Evolutionary conservation across 2,888 invertebrate genomes (phyloP), one percentile per base, ranked within the genome.

Genomic region (Sarcophaga caerulescens): DNA sequence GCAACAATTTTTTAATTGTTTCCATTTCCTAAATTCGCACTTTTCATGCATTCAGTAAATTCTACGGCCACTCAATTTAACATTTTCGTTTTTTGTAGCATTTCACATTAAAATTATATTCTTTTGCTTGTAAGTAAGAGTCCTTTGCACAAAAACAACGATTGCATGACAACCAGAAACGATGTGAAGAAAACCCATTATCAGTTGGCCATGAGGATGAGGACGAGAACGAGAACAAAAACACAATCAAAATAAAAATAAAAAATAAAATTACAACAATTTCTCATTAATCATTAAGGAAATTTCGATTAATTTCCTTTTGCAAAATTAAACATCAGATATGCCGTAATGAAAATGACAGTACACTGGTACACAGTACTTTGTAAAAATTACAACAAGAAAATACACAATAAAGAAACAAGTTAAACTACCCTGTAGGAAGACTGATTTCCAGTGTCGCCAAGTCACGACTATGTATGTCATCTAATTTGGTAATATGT

Each of bases 301-400:
- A 79, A 65, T 71, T 79, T n/a, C 71, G 59, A 45, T 71, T 65
- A 35, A 71, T 65, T 57, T 65, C 35, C 45, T n/a, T 52, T 44
- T 17, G 57, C 21, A 52, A 47, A 69, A 69, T 47, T 25, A 23
- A 52, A 69, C 69, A 69, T 52, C 52, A 52, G 52, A 17, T 52
- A 52, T 17, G 47, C 14, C 35, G 35, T 35, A 52, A 52, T 69
- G 23, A 52, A 8, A 35, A 35, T 35, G 35, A 2, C 35, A 1
- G 35, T 35, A 35, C 35, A 35, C 8, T 10, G 35, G 35, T 35
- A 35, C n/a, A n/a, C n/a, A n/a, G n/a, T n/a, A n/a, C n/a, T 35
- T 10, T 35, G 35, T 35, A 35, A 10, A 44, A 45, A 76, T 44
- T 25, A 44, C 35, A 17, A 19, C 52, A 35, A 44, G n/a, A 44